Conservation (phyloP, 2,888 invertebrate species). For the Cacoxenus indagator region DNA sequence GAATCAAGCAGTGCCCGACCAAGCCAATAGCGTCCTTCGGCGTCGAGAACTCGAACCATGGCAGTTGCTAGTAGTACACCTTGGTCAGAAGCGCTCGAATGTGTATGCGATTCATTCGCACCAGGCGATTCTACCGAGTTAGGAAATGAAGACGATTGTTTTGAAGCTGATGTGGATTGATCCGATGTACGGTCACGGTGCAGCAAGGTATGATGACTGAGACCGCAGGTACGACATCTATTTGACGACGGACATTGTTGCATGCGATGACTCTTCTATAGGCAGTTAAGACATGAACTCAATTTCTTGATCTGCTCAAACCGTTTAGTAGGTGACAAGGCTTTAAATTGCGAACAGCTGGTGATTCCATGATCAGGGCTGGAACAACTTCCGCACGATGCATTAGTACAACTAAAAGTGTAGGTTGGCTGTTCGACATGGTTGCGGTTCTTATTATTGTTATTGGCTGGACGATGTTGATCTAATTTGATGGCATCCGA, state of each 20-base stretch:
- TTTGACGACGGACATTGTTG: not conserved
- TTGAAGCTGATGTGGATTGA: too few relatives aligned
- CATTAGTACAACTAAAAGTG: not conserved
- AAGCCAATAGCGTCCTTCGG: too few relatives aligned
- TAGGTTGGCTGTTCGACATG: not conserved
- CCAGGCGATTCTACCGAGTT: too few relatives aligned
- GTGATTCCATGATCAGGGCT: not conserved
- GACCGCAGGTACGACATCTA: constrained; percentile 1
- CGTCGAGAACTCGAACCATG: not conserved
- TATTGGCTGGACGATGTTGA: not conserved
- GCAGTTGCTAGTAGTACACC: not conserved
- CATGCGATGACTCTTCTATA: not conserved
- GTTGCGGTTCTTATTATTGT: not conserved
- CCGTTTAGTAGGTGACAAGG: not conserved
- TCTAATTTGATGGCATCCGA: not conserved
- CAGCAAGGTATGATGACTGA: not conserved
- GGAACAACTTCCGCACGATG: not conserved
- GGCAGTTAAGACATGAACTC: not conserved
- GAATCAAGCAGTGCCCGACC: too few relatives aligned
- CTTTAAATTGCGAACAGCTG: not conserved
- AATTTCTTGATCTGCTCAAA: not conserved
- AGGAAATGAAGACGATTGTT: too few relatives aligned
- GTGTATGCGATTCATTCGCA: too few relatives aligned
- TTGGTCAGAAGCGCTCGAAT: not conserved
- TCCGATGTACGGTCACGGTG: not conserved